A percentile compares a stretch with the other conserved stretches of the same genome.
Conservation (phyloP, 2,797 vertebrate genomes). For the Macropus fuliginosus region DNA sequence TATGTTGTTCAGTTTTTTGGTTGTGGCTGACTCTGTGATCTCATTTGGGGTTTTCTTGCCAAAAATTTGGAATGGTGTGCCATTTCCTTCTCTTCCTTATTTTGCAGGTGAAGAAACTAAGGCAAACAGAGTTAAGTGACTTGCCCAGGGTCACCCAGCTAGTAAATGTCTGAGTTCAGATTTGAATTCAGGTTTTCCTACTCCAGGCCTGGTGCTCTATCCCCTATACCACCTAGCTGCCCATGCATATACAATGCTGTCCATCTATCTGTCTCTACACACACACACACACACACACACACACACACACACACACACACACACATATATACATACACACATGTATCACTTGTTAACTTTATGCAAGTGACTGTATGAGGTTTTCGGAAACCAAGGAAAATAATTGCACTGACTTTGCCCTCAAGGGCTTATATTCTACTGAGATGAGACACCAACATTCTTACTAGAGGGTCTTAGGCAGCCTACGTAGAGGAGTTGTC, state of each 20-base stretch:
- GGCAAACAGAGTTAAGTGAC: neutral
- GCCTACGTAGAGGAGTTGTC: neutral
- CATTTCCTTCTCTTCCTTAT: neutral
- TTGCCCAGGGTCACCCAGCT: neutral
- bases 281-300: too few relatives aligned
- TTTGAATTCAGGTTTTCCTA: neutral
- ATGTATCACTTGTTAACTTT: neutral
- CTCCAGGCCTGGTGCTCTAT: neutral
- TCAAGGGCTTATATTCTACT: neutral
- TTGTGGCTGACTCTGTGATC: too few relatives aligned
- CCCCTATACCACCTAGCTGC: too few relatives aligned
- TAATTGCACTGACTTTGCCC: neutral
- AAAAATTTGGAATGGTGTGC: neutral
- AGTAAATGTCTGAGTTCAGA: neutral
- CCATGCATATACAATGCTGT: too few relatives aligned
- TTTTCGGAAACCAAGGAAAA: neutral
- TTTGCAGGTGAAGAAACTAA: neutral
- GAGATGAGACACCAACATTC: neutral
- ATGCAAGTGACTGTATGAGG: neutral
- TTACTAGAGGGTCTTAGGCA: neutral
- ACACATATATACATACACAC: too few relatives aligned
- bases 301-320: too few relatives aligned
- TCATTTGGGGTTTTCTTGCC: neutral
- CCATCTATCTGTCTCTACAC: too few relatives aligned
- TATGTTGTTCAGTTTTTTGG: too few relatives aligned